Percentiles rank a stretch among this genome's conserved stretches.
These are phyloP conservation scores for Agriopis aurantiaria DNA, from an alignment of 2,888 invertebrate species.

Conservation along the genomic window DNA sequence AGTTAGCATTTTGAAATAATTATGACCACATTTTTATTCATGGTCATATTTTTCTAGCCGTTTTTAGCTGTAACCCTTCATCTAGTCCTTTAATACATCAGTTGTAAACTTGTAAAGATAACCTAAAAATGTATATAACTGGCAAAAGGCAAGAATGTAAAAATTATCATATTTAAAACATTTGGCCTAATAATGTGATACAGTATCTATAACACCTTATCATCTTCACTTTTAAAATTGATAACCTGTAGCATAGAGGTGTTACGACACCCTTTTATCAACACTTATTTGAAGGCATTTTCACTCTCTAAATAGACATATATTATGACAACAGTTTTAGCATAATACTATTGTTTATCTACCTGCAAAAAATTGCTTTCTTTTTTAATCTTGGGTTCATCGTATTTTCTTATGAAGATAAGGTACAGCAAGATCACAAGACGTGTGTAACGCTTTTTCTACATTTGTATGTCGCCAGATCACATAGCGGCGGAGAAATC, in stretches of 20 bases:
- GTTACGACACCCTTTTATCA: slow-evolving; percentile 58
- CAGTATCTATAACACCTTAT: slow-evolving; percentile 30
- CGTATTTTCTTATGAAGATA: background rate
- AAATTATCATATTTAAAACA: slow-evolving; percentile 26
- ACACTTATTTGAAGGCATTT: slow-evolving; percentile 54
- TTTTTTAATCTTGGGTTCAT: background rate
- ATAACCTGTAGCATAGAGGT: slow-evolving; percentile 55
- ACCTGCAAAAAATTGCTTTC: slow-evolving; percentile 3
- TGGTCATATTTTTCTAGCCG: too few relatives aligned
- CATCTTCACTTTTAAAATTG: slow-evolving; percentile 44
- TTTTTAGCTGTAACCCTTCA: too few relatives aligned
- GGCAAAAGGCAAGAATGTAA: background rate
- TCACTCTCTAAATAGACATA: slow-evolving; percentile 44
- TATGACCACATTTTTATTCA: too few relatives aligned
- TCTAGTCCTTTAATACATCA: too few relatives aligned
- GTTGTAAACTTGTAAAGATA: background rate
- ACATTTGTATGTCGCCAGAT: slow-evolving; percentile 43
- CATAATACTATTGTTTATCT: background rate
- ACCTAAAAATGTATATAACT: background rate
- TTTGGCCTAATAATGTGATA: slow-evolving; percentile 30
- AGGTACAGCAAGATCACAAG: background rate
- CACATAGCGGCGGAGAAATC: slow-evolving; percentile 80
- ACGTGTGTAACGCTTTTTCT: slow-evolving; percentile 33
- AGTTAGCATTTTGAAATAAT: too few relatives aligned
- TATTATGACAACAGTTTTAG: slow-evolving; percentile 3